A percentile compares a stretch with the other conserved stretches of the same genome.
Conservation (phyloP, 1,140 invertebrate genomes). For the Holotrichia oblita region DNA sequence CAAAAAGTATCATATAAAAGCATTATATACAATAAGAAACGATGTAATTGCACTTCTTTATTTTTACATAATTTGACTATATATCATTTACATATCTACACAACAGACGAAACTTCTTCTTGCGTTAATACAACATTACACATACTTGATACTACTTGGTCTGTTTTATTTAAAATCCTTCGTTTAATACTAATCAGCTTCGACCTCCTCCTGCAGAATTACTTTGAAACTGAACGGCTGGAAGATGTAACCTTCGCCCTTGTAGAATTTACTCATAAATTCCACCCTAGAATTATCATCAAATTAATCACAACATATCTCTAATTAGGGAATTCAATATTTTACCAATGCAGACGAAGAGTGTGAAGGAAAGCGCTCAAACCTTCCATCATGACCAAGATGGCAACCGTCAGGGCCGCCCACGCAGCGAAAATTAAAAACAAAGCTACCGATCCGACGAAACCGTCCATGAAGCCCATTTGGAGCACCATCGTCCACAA, state of each 20-base stretch:
- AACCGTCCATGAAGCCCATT: conserved; percentile 75
- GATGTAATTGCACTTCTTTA: conserved; percentile 30
- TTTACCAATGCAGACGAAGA: conserved; percentile 82
- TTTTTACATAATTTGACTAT: conserved; percentile 23
- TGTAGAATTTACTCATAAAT: conserved; percentile 98
- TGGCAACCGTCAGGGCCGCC: conserved; percentile 85
- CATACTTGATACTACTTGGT: not conserved
- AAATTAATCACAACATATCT: not conserved
- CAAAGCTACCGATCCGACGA: conserved; percentile 69
- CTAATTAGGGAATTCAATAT: not conserved
- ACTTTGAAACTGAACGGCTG: conserved; percentile 93
- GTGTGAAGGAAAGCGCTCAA: conserved; percentile 87
- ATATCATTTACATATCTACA: conserved; percentile 36
- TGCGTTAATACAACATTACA: not conserved
- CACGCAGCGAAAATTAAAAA: conserved; percentile 86
- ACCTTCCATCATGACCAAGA: conserved; percentile 94
- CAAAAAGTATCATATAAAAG: too few species aligned
- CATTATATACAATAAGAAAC: conserved; percentile 10
- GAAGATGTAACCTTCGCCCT: conserved; percentile 88
- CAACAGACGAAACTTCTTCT: not conserved
- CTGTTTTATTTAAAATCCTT: not conserved
- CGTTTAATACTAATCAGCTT: conserved; percentile 47
- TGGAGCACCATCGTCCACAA: conserved; percentile 88
- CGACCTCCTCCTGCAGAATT: conserved; percentile 75
- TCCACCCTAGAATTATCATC: conserved; percentile 82